A percentile compares a stretch with the other conserved stretches of the same genome.
phyloP scores from a whole-genome alignment of 2,113 vertebrate species.

The Choloepus hoffmanni region DNA sequence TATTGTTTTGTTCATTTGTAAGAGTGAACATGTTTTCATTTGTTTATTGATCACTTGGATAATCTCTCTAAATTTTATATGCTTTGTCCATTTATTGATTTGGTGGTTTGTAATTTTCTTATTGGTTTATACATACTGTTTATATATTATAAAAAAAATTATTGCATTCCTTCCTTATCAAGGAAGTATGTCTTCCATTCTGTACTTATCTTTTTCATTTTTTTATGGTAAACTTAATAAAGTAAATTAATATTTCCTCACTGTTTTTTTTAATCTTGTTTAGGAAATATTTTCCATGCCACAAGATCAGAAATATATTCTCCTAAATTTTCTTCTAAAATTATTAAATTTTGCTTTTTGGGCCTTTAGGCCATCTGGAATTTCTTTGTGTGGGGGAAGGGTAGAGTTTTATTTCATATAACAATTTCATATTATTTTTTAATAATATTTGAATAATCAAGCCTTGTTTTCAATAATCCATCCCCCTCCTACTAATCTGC shows the following conservation, averaged over 20 bases:
- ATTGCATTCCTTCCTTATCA: neutral
- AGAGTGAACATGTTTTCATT: neutral
- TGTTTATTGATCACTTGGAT: neutral
- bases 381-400: neutral
- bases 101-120: neutral
- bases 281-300: neutral
- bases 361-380: neutral
- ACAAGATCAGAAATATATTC: neutral
- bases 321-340: neutral
- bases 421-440: neutral
- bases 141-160: neutral
- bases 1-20: neutral
- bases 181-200: neutral
- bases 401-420: neutral
- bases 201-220: neutral
- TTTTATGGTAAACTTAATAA: neutral
- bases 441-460: neutral
- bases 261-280: neutral
- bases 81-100: neutral
- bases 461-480: neutral
- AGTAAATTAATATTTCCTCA: neutral
- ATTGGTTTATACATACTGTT: neutral
- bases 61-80: neutral
- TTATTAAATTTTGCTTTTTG: slow-evolving; percentile 11
- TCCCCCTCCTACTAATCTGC: neutral